Conservation (phyloP, 2,113 vertebrate species). For the Lampris megalopsis region DNA sequence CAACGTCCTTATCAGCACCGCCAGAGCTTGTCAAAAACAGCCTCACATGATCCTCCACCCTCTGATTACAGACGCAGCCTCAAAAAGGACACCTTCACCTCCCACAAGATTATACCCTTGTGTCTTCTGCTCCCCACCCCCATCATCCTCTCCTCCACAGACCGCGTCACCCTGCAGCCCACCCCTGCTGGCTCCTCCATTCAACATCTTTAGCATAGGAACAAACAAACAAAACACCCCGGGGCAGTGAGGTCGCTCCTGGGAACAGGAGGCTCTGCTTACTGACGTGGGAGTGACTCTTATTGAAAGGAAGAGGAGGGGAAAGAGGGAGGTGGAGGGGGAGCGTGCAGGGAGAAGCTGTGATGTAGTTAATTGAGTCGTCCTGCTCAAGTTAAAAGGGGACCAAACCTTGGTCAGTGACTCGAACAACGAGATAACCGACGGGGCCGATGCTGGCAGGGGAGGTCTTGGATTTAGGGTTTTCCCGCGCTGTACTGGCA, state of each 20-base stretch:
- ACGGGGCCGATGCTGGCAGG: slow-evolving; percentile 25
- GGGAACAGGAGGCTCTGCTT: slow-evolving; percentile 67
- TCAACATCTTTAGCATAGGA: slow-evolving; percentile 72
- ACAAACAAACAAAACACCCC: slow-evolving; percentile 81
- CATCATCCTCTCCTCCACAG: slow-evolving; percentile 6
- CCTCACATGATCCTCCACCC: slow-evolving; percentile 31
- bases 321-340: slow-evolving; percentile 55
- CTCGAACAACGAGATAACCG: slow-evolving; percentile 70
- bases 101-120: slow-evolving; percentile 14
- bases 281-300: slow-evolving; percentile 78
- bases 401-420: slow-evolving; percentile 77
- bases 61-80: slow-evolving; percentile 49
- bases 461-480: slow-evolving; percentile 48
- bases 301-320: slow-evolving; percentile 54
- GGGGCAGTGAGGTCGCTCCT: slow-evolving; percentile 78
- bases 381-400: slow-evolving; percentile 67
- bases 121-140: slow-evolving; percentile 14
- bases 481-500: slow-evolving; percentile 74
- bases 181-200: slow-evolving; percentile 77
- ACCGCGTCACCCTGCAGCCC: slow-evolving; percentile 43
- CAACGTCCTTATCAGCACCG: background rate
- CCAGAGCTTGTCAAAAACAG: no score
- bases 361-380: slow-evolving; percentile 77
- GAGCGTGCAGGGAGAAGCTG: slow-evolving; percentile 39
- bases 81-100: slow-evolving; percentile 31